Conservation (phyloP, 2,888 invertebrate genomes). For the Agriotes lineatus region DNA sequence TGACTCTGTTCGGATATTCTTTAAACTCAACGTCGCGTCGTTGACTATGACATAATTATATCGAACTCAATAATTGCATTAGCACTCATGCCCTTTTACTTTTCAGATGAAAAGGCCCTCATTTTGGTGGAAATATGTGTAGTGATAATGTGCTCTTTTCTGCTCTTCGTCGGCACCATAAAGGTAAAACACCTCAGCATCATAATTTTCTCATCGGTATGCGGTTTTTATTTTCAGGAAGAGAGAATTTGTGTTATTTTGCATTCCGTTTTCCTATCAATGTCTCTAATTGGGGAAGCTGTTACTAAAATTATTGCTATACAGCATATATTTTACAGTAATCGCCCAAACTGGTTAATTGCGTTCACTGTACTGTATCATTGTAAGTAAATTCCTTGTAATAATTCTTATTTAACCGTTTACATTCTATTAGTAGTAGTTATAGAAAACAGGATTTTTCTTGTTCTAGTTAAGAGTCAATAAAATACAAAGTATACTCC, state of each 20-base stretch:
- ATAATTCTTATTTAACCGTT: background rate
- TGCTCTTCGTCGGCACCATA: slow-evolving; percentile 22
- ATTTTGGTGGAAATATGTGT: background rate
- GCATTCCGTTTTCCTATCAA: slow-evolving; percentile 3
- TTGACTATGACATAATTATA: too few relatives aligned
- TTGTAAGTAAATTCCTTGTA: background rate
- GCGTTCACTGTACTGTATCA: background rate
- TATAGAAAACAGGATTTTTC: too few relatives aligned
- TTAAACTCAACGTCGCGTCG: too few relatives aligned
- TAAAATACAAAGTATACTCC: too few relatives aligned
- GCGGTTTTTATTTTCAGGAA: slow-evolving; percentile 2
- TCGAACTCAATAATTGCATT: too few relatives aligned
- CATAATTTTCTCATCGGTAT: background rate
- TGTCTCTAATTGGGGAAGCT: background rate
- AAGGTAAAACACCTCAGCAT: background rate
- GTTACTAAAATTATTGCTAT: background rate
- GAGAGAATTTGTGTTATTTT: slow-evolving; percentile 10
- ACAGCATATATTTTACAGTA: background rate
- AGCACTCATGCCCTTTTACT: background rate
- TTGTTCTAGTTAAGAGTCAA: too few relatives aligned
- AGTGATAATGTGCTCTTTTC: background rate
- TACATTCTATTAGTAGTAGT: too few relatives aligned
- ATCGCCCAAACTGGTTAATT: background rate
- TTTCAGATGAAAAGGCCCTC: slow-evolving; percentile 13
- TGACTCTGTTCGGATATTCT: too few relatives aligned